Evolutionary conservation across 2,888 invertebrate genomes (phyloP).

Genomic region (Mycalesis mineus): DNA sequence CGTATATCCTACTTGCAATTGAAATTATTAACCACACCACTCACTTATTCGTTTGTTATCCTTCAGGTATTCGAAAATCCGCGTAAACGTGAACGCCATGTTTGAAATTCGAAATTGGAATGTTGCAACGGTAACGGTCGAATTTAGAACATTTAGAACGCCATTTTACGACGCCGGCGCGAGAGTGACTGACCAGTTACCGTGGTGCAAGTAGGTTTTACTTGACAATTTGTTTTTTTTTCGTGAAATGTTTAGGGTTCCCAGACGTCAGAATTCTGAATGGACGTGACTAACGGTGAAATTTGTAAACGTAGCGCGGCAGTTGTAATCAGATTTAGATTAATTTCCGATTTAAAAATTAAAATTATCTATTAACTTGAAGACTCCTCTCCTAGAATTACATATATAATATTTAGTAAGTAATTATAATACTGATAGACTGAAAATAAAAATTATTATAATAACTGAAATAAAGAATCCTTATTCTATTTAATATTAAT

Average conservation of each 20-base stretch:
- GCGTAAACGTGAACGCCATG: slow-evolving; percentile 28
- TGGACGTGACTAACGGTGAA: slow-evolving; percentile 9
- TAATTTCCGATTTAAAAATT: neutral
- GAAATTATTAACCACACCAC: slow-evolving; percentile 20
- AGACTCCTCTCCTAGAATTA: no score
- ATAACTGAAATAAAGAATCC: no score
- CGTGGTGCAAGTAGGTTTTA: slow-evolving; percentile 26
- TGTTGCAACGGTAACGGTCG: slow-evolving; percentile 16
- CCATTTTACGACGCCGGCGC: slow-evolving; percentile 32
- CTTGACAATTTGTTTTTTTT: slow-evolving; percentile 28
- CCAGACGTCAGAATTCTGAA: slow-evolving; percentile 10
- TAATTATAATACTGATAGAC: no score
- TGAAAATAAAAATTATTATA: no score
- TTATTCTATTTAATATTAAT: no score
- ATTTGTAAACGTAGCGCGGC: neutral
- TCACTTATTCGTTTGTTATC: slow-evolving; percentile 29
- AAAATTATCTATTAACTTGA: no score
- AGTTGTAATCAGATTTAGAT: neutral
- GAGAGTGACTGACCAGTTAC: slow-evolving; percentile 32
- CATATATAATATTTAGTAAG: no score
- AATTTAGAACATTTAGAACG: slow-evolving; percentile 27
- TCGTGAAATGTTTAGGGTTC: slow-evolving; percentile 24
- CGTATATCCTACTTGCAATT: slow-evolving; percentile 7
- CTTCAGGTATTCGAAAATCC: slow-evolving; percentile 24
- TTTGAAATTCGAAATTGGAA: slow-evolving; percentile 23